These are phyloP conservation scores for Nematostella vectensis DNA, from an alignment of 92 coral and sea anemone species.

Conservation along the genomic window DNA sequence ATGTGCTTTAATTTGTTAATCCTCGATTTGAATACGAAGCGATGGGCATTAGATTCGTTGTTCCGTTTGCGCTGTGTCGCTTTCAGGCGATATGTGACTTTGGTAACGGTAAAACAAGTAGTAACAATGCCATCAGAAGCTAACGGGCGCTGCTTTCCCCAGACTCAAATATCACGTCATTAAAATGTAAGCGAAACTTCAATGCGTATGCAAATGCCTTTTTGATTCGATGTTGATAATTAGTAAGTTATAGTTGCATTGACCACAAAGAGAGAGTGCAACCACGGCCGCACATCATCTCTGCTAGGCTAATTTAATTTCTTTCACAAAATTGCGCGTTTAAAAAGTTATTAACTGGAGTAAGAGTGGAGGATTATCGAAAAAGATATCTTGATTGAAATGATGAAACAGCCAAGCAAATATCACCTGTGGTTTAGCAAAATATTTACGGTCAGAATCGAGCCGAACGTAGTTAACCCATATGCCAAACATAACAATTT, in stretches of 20 bases:
- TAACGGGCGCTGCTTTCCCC: no score
- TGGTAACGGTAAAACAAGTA: slow-evolving; percentile 77
- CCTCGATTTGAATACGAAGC: slow-evolving; percentile 15
- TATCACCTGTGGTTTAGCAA: slow-evolving; percentile 18
- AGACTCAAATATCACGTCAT: slow-evolving; percentile 39
- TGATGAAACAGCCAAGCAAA: neutral
- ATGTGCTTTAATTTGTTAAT: slow-evolving; percentile 5
- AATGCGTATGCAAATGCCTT: slow-evolving; percentile 42
- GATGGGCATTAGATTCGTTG: slow-evolving; percentile 18
- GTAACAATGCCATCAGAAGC: slow-evolving; percentile 83
- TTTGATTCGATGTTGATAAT: slow-evolving; percentile 8
- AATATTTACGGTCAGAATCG: slow-evolving; percentile 24
- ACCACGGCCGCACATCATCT: slow-evolving; percentile 13
- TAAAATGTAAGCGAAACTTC: slow-evolving; percentile 76
- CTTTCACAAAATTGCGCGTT: slow-evolving; percentile 50
- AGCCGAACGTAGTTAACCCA: slow-evolving; percentile 18
- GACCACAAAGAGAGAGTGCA: no score
- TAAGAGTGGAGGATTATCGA: slow-evolving; percentile 15
- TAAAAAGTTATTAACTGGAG: slow-evolving; percentile 40
- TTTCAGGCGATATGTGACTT: slow-evolving; percentile 15
- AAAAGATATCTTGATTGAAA: slow-evolving; percentile 13
- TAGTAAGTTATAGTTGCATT: no score
- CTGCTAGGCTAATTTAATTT: slow-evolving; percentile 58
- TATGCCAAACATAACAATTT: slow-evolving; percentile 25
- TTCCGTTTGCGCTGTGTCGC: slow-evolving; percentile 23